Base-by-base conservation (phyloP, 1,140 invertebrate species). In the Drosophila tristis region DNA sequence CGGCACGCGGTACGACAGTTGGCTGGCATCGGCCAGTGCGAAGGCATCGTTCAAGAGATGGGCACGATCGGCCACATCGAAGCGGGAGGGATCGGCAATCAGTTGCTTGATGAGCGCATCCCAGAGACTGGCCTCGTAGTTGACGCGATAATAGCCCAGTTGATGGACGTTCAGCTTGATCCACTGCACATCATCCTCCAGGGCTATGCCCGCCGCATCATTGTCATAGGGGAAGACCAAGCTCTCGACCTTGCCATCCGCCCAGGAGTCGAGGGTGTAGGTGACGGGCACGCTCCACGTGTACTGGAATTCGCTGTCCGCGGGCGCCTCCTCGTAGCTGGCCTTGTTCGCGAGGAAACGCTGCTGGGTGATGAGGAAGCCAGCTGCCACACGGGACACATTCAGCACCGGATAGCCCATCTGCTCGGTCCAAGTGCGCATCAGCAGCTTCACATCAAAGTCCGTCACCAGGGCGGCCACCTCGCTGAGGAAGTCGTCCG, bases 401-500 rank as follows among this genome's bases (percentile, higher is more conserved):
- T 93, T 95, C 0, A 99, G 90, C 0, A 98, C 93, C 0, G 98
- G 98, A 80, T 96, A 98, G 5, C 98, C 98, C 96, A 97, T 98
- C 93, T 99, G 98, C 25, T 94, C 93, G 0, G 96, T 98, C 97
- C 97, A 99, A 0, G 97, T 98, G 59, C 97, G 95, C 96, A 99
- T 97, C 50, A 99, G 95, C n/a, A 93, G 90, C 54, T 92, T 85
- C 6, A 96, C 91, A 74, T 95, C 93, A 13, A 94, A 78, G 2
- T 90, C 78, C 2, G 26, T 86, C 49, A 48, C 80, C 74, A 20
- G 20, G 70, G 59, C 64, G 90, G 80, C 96, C 93, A 91, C 96
- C 58, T 94, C 95, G 0, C 93, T 84, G 81, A 97, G 95, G 16
- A 98, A 93, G 91, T 98, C 95, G 61, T 95, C 92, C 0, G 97